Evolutionary conservation across 2,797 vertebrate species (phyloP).

Genomic region (Neostethus bicornis): DNA sequence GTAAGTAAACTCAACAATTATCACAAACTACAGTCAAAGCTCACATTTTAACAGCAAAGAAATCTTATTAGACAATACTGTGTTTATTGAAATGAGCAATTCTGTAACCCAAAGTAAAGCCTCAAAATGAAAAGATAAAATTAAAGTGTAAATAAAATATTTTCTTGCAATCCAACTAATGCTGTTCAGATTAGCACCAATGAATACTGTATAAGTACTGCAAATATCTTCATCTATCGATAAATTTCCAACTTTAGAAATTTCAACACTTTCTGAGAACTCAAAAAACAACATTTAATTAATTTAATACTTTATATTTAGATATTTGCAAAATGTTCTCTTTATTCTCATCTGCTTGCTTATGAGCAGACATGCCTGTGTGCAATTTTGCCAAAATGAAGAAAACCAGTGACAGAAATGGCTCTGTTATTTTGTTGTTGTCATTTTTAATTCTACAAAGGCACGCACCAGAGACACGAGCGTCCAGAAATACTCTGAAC

Average conservation of each 20-base stretch:
- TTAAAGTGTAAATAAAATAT: background rate
- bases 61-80: background rate
- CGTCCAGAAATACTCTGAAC: constrained; percentile 63
- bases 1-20: constrained; percentile 12
- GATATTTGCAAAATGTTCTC: background rate
- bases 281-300: background rate
- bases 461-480: constrained; percentile 52
- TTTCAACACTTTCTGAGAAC: background rate
- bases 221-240: too few relatives aligned
- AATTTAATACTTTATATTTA: background rate
- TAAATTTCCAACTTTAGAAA: background rate
- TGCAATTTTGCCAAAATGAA: constrained; percentile 1
- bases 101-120: background rate
- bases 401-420: constrained; percentile 30
- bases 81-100: background rate
- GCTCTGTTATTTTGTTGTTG: constrained; percentile 55
- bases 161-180: background rate
- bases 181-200: too few relatives aligned
- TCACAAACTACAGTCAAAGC: constrained; percentile 30
- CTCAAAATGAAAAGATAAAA: background rate
- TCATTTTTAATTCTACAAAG: constrained; percentile 54
- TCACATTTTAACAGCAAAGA: constrained; percentile 17
- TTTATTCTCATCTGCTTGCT: constrained; percentile 1
- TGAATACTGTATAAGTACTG: too few relatives aligned
- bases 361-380: background rate